These are phyloP conservation scores for Nycticryphes semicollaris DNA, from an alignment of 2,113 vertebrate species.

Conservation along the genomic window DNA sequence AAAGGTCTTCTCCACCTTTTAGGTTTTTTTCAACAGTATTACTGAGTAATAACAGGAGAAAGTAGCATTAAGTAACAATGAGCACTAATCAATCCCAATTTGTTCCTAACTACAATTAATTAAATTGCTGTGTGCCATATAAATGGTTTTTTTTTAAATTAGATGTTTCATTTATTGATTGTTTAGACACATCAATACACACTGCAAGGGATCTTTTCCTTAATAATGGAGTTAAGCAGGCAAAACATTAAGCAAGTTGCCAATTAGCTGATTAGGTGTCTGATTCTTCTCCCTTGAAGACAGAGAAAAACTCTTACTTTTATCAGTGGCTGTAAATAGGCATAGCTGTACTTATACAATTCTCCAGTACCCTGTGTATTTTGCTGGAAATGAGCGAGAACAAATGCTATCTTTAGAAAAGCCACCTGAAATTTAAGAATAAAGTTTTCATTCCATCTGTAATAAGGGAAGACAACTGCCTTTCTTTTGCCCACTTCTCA, in stretches of 20 bases:
- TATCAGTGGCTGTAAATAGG: neutral
- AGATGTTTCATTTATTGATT: constrained; percentile 31
- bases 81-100: constrained; percentile 53
- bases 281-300: neutral
- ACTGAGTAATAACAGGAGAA: neutral
- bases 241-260: neutral
- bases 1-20: neutral
- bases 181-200: neutral
- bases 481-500: neutral
- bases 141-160: constrained; percentile 32
- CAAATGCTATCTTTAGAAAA: neutral
- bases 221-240: constrained; percentile 15
- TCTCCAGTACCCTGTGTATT: neutral
- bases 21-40: neutral
- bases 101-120: constrained; percentile 38
- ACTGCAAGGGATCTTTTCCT: neutral
- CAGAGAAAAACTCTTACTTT: neutral
- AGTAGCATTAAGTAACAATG: constrained; percentile 6
- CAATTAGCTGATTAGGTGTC: neutral
- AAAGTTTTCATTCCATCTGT: neutral
- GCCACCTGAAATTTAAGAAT: neutral
- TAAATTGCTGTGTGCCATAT: neutral
- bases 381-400: neutral
- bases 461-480: neutral
- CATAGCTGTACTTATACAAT: fast-evolving